phyloP scores from a whole-genome alignment of 1,140 invertebrate species.

The Neodiprion pinetum region DNA sequence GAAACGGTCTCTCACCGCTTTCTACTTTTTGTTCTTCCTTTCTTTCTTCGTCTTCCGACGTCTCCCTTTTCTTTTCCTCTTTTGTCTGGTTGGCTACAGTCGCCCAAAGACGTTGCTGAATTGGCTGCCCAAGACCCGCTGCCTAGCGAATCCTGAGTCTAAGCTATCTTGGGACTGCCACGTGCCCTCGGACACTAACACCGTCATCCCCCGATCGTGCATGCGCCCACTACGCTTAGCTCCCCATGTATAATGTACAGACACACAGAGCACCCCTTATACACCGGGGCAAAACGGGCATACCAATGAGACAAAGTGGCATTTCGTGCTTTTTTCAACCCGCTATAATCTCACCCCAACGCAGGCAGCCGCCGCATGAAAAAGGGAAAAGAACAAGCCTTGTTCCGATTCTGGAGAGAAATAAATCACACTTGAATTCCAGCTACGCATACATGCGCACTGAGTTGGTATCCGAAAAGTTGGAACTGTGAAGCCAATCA shows the following conservation, averaged over 20 bases:
- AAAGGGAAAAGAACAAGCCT: not conserved
- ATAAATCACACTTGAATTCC: not conserved
- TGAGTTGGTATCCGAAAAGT: no score
- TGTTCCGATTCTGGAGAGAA: not conserved
- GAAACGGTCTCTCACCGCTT: slow-evolving; percentile 31
- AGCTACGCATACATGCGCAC: no score
- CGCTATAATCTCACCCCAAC: not conserved
- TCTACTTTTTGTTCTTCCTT: slow-evolving; percentile 14
- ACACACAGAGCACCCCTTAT: slow-evolving; percentile 10
- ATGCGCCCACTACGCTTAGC: not conserved
- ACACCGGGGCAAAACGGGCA: slow-evolving; percentile 36
- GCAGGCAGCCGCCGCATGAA: not conserved
- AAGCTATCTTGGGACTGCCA: slow-evolving; percentile 42
- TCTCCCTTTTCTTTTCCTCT: slow-evolving; percentile 22
- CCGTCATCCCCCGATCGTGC: slow-evolving; percentile 6
- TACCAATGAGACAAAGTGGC: slow-evolving; percentile 43
- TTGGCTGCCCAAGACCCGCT: slow-evolving; percentile 35
- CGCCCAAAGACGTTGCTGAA: slow-evolving; percentile 7
- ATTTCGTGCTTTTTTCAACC: slow-evolving; percentile 5
- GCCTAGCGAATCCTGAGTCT: slow-evolving; percentile 55
- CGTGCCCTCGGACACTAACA: slow-evolving; percentile 8
- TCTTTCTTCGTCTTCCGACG: slow-evolving; percentile 22
- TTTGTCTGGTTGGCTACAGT: slow-evolving; percentile 23
- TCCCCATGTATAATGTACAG: slow-evolving; percentile 9
- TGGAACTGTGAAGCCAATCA: no score